Evolutionary conservation across 2,113 vertebrate species (phyloP), one percentile per base, ranked within the genome.

Genomic region (Lophius piscatorius): DNA sequence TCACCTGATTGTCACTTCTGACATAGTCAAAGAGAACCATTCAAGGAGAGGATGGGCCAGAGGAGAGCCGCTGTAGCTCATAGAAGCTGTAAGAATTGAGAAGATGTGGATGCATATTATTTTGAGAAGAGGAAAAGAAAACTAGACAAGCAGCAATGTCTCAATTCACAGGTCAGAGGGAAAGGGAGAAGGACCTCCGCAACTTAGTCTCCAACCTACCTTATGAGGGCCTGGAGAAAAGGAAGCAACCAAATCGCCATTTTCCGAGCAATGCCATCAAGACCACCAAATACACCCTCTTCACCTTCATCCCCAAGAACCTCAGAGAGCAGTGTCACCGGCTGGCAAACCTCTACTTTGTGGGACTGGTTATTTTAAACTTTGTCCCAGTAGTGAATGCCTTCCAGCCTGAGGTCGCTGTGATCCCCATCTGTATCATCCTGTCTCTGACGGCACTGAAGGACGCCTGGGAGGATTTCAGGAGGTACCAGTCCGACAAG

Each of bases 391-490:
- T 92, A 31, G 86, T 98, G 76, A 96, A 93, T 14, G 95, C 94
- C 13, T 98, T 98, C 75, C 87, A 97, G 55, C 95, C 95, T 0
- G 93, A 88, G 42, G 87, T 97, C 20, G 93, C 92, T 51, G 4
- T 94, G 34, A 93, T 98, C 50, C 96, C 96, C 0, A 82, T 97
- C 29, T 93, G 92, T 71, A 44, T 91, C 61, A 96, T 98, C 50
- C 68, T 98, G 83, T 71, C 83, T 0, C 82, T 96, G 34, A 96
- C 95, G 0, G 95, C 95, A 26, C 51, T 97, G 36, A 98, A 98
- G 78, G 95, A 97, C 11, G 92, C 91, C 47, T 98, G 95, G 94
- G 97, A 98, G 70, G 95, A 98, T 77, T 91, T 95, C 75, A 88
- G 92, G 60, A 87, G 94, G n/a, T 96, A 92, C 76, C 90, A 91